These are phyloP conservation scores for Dufourea novaeangliae DNA, from an alignment of 1,140 invertebrate genomes.

Conservation along the genomic window DNA sequence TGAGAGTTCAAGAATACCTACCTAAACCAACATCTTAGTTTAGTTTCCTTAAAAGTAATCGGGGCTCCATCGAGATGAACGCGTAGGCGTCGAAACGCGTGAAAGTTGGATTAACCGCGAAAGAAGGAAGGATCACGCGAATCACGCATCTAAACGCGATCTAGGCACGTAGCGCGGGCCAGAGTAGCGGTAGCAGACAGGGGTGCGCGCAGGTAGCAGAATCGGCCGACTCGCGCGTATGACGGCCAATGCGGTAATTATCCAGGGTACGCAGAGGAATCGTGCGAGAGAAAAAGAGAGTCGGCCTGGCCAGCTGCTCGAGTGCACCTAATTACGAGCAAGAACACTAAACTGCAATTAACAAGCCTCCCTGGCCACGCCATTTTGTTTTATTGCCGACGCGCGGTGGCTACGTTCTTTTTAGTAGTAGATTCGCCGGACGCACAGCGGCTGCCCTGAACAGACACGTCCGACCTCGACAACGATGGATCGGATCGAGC, in stretches of 20 bases:
- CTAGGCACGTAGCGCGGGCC: constrained; percentile 21
- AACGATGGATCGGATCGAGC: constrained; percentile 35
- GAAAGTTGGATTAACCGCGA: constrained; percentile 9
- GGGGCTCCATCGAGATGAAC: too few species aligned
- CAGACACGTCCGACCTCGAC: constrained; percentile 40
- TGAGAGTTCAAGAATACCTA: too few species aligned
- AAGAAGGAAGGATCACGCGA: constrained; percentile 51
- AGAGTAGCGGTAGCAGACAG: constrained; percentile 8
- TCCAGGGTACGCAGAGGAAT: constrained; percentile 54
- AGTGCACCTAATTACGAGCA: constrained; percentile 78
- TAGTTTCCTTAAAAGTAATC: too few species aligned
- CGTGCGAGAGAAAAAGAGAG: constrained; percentile 65
- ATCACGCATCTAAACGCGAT: constrained; percentile 54
- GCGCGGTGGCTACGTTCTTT: constrained; percentile 46
- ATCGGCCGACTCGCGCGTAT: constrained; percentile 56
- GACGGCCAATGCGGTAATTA: constrained; percentile 77
- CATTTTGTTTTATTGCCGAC: constrained; percentile 71
- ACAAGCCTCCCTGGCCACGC: constrained; percentile 70
- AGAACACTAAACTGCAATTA: constrained; percentile 81
- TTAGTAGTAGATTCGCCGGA: too few species aligned
- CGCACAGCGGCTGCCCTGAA: too few species aligned
- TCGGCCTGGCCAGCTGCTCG: constrained; percentile 73
- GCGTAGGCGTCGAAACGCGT: neutral
- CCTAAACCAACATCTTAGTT: too few species aligned
- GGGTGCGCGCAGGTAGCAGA: constrained; percentile 48